Evolutionary conservation across 2,888 invertebrate species (phyloP), one percentile per base, ranked within the genome.

Genomic region (Altica lythri): DNA sequence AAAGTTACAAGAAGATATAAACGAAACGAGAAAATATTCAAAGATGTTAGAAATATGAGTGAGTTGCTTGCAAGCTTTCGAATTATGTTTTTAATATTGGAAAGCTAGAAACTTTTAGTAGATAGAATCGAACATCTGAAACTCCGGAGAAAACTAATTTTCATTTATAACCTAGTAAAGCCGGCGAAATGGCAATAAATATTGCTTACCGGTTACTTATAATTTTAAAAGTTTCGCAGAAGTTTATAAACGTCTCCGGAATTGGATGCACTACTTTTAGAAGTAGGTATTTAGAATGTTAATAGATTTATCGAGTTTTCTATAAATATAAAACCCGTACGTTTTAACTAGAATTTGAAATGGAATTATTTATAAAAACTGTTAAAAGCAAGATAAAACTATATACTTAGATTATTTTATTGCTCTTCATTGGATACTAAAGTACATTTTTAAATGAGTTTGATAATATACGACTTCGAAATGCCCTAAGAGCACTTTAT

Each of bases 31-130:
- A 30, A 12, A 12, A 12, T 30, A 10, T 4, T 30, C 2, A 6
- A 12, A 30, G 12, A 2, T 12, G 30, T 13, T 10, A 37, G 18
- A 9, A 18, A 10, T 17, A 37, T 18, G 37, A 4, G 18, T 17
- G n/a, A 37, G 14, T 14, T 17, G 13, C 40, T 14, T 9, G 4
- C 1, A 38, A 42, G 27, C 27, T 42, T 42, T 10, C 14, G 37
- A 17, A 37, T 37, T 37, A 37, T 37, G 18, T 16, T 37, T 37
- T 37, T 17, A 37, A 37, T 37, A 37, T 37, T 17, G 37, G n/a
- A 10, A 37, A 16, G 18, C 13, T 16, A 9, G 37, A 9, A 37
- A 37, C 16, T 4, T 17, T 37, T 6, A n/a, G n/a, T n/a, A 37
- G 5, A n/a, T 13, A 37, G 18, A 37, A 37, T 37, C 42, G 25